These are phyloP conservation scores for Pseudochromis fuscus DNA, from an alignment of 2,797 vertebrate genomes.

Conservation along the genomic window DNA sequence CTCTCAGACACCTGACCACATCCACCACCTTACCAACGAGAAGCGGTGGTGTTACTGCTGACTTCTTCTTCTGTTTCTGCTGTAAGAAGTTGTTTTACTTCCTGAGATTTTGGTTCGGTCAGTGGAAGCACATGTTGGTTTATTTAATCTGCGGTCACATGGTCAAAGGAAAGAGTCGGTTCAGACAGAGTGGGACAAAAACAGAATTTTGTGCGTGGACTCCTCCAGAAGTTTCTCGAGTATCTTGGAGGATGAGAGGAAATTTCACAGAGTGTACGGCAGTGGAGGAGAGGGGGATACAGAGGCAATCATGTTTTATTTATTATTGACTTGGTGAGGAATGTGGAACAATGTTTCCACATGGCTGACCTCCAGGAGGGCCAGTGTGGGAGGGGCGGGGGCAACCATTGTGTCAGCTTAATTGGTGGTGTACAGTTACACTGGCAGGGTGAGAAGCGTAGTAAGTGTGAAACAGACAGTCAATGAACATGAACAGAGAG, in stretches of 20 bases:
- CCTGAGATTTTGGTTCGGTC: conserved; percentile 7
- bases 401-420: conserved; percentile 78
- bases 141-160: conserved; percentile 28
- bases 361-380: conserved; percentile 80
- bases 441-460: conserved; percentile 53
- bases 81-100: too few species aligned
- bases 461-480: conserved; percentile 61
- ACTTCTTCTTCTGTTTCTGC: conserved; percentile 17
- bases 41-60: not conserved
- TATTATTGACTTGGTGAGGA: conserved; percentile 83
- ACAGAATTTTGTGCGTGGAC: conserved; percentile 19
- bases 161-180: not conserved
- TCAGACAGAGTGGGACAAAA: too few species aligned
- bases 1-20: conserved; percentile 53
- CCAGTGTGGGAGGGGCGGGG: conserved; percentile 61
- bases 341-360: conserved; percentile 88
- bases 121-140: not conserved
- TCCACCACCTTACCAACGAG: conserved; percentile 28
- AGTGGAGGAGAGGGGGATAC: conserved; percentile 53
- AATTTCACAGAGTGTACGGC: conserved; percentile 35
- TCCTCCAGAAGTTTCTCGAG: conserved; percentile 35
- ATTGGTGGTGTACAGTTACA: conserved; percentile 79
- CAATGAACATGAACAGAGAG: conserved; percentile 53
- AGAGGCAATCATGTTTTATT: conserved; percentile 83
- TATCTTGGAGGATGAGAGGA: conserved; percentile 35